Evolutionary conservation across 2,113 vertebrate species (phyloP), one percentile per base, ranked within the genome.

Genomic region (Gnathonemus echidnorhynchus): DNA sequence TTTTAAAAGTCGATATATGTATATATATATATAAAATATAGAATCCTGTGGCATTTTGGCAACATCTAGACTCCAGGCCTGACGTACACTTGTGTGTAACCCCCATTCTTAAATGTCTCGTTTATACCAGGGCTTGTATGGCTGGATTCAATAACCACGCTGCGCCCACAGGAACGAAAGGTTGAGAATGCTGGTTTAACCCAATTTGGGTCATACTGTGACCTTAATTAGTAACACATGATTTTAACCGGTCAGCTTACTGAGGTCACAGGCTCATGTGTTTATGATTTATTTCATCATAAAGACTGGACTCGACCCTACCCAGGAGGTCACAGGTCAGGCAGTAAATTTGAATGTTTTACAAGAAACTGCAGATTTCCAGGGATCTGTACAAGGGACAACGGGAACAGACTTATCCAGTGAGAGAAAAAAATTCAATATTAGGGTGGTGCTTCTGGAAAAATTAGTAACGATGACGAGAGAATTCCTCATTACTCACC

Each of bases 211-310:
- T 92, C 91, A 92, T 93, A 90, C 92, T 88, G 87, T 56, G 27
- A 89, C 92, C 94, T 93, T 83, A 93, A 95, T 95, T 94, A 95
- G 93, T 93, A 94, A 93, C 95, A 95, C 93, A 95, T 95, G 94
- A 92, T 90, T 91, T 77, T 84, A 89, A 91, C 90, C 85, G 70
- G 89, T 70, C 66, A 91, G 31, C n/a, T 92, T 85, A 90, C 85
- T 46, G 93, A 92, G 94, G 94, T 95, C 94, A 92, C 91, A 90
- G n/a, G 46, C 92, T 94, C 94, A 94, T 94, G 94, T 95, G 95
- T 95, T 95, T 95, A 94, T 94, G 93, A 95, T 95, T 95, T 94
- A 94, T 94, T 91, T 93, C 92, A 91, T 94, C 93, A 95, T 95
- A 94, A 95, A 95, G 93, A 90, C 92, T 92, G 92, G 93, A 92